Evolutionary conservation across 1,140 invertebrate genomes (phyloP).

Genomic region (Drosophila eugracilis): DNA sequence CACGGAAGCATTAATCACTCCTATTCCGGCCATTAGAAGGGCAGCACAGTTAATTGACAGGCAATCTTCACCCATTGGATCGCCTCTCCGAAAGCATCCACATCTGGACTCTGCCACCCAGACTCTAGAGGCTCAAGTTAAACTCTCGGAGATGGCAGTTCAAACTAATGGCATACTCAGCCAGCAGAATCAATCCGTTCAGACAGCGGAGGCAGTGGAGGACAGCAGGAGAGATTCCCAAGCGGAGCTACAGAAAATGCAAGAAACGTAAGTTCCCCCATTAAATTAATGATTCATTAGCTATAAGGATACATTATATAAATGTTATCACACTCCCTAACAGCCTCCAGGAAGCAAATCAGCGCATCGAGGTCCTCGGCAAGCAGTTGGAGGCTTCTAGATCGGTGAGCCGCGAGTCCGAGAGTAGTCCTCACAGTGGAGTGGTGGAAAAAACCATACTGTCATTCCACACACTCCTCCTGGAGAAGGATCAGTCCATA

Average conservation of each 20-base stretch:
- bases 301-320: not conserved
- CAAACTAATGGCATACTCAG: constrained; percentile 47
- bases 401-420: constrained; percentile 40
- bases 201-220: constrained; percentile 41
- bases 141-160: constrained; percentile 51
- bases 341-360: constrained; percentile 54
- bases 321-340: not conserved
- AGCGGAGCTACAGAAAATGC: constrained; percentile 34
- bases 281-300: rapidly evolving
- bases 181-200: constrained; percentile 53
- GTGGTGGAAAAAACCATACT: constrained; percentile 78
- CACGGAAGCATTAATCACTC: constrained; percentile 52
- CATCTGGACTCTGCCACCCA: constrained; percentile 49
- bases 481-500: constrained; percentile 82
- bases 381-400: constrained; percentile 39
- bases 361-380: constrained; percentile 50
- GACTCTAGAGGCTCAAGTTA: constrained; percentile 30
- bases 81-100: constrained; percentile 33
- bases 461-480: constrained; percentile 76
- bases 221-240: not conserved
- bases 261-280: constrained; percentile 42
- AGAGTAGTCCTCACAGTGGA: constrained; percentile 63
- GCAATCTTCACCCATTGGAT: constrained; percentile 72
- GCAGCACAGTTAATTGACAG: constrained; percentile 62
- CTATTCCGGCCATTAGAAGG: constrained; percentile 66